Evolutionary conservation across 2,797 vertebrate species (phyloP).

Genomic region (Amphiprion clarkii): DNA sequence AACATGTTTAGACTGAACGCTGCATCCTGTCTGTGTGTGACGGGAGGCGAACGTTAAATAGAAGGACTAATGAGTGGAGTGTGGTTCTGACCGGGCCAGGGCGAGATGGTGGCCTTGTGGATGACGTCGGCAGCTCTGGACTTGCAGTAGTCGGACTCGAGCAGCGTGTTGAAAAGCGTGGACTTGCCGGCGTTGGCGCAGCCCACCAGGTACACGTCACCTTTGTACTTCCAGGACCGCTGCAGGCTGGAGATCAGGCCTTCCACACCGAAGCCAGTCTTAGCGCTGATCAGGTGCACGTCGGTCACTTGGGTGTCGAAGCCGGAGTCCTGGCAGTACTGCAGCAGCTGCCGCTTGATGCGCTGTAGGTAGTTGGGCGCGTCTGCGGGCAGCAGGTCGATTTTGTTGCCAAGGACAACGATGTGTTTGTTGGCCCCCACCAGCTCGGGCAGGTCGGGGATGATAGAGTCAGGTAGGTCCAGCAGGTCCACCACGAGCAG

Average conservation of each 20-base stretch:
- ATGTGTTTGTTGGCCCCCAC: slow-evolving; percentile 85
- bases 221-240: slow-evolving; percentile 89
- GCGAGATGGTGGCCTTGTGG: slow-evolving; percentile 90
- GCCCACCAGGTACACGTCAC: slow-evolving; percentile 93
- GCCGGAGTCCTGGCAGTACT: slow-evolving; percentile 80
- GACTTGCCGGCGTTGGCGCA: slow-evolving; percentile 93
- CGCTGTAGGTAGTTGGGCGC: slow-evolving; percentile 84
- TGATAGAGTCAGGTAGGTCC: slow-evolving; percentile 88
- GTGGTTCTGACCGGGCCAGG: slow-evolving; percentile 90
- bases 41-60: not conserved
- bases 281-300: slow-evolving; percentile 93
- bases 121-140: slow-evolving; percentile 84
- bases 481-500: slow-evolving; percentile 91
- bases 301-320: slow-evolving; percentile 77
- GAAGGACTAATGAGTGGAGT: not conserved
- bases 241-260: slow-evolving; percentile 89
- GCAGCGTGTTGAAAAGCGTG: slow-evolving; percentile 92
- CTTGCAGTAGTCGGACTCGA: slow-evolving; percentile 93
- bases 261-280: slow-evolving; percentile 94
- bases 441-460: slow-evolving; percentile 80
- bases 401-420: slow-evolving; percentile 91
- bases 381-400: slow-evolving; percentile 90
- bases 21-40: no score
- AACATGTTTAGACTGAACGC: no score
- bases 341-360: slow-evolving; percentile 78